phyloP scores from a whole-genome alignment of 2,113 vertebrate genomes.

The Dinomys branickii region DNA sequence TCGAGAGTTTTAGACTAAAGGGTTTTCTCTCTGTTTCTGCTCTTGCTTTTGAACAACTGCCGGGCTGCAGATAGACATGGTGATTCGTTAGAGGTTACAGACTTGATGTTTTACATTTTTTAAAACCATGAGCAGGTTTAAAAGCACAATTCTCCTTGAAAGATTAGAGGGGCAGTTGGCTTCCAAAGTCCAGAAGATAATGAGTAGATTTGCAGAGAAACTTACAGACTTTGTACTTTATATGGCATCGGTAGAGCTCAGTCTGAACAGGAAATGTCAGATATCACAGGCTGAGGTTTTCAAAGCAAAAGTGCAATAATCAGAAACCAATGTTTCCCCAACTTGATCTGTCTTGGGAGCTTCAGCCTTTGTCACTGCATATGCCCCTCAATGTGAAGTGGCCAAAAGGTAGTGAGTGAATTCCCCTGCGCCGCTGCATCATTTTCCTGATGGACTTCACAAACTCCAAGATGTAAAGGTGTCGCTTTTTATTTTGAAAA shows the following conservation, averaged over 20 bases:
- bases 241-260: neutral
- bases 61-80: conserved; percentile 53
- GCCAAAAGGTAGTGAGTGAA: conserved; percentile 22
- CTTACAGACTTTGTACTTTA: conserved; percentile 73
- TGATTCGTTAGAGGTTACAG: conserved; percentile 39
- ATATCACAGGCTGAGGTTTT: neutral
- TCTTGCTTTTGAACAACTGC: conserved; percentile 47
- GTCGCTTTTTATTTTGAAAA: conserved; percentile 53
- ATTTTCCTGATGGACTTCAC: neutral
- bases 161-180: conserved; percentile 18
- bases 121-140: neutral
- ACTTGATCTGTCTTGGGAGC: conserved; percentile 19
- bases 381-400: conserved; percentile 53
- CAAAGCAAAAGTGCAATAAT: neutral
- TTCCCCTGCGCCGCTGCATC: neutral
- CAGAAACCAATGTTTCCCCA: neutral
- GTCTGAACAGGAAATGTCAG: conserved; percentile 39
- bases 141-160: conserved; percentile 68
- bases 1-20: conserved; percentile 68
- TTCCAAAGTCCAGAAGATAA: conserved; percentile 53
- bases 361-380: conserved; percentile 36
- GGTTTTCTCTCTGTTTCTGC: neutral
- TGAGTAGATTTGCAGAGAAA: conserved; percentile 61
- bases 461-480: conserved; percentile 22
- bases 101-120: neutral